These are phyloP conservation scores for Sitodiplosis mosellana DNA, from an alignment of 1,140 invertebrate species.

Conservation along the genomic window DNA sequence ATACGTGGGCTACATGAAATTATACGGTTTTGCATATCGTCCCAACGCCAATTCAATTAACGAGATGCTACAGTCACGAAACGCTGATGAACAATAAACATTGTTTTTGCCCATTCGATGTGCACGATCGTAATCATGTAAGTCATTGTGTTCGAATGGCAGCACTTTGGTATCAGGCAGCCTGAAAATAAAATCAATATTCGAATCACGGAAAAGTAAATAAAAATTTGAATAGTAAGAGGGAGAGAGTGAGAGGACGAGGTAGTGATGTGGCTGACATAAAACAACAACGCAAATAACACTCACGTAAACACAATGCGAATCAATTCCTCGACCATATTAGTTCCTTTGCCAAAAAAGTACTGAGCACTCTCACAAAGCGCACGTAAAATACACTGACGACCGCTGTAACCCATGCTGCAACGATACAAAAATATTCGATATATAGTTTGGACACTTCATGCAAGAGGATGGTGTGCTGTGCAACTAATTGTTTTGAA, in stretches of 20 bases:
- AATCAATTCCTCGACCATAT: constrained; percentile 51
- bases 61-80: constrained; percentile 44
- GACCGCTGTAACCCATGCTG: constrained; percentile 50
- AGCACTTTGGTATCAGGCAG: constrained; percentile 41
- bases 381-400: constrained; percentile 41
- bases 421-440: constrained; percentile 3
- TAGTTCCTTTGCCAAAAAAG: constrained; percentile 36
- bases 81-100: constrained; percentile 34
- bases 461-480: too few relatives aligned
- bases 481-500: background rate
- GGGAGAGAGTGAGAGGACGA: background rate
- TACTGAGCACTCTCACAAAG: constrained; percentile 48
- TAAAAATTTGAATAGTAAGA: too few relatives aligned
- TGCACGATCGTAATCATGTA: constrained; percentile 43
- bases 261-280: background rate
- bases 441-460: background rate
- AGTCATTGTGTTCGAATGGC: constrained; percentile 41
- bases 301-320: constrained; percentile 30
- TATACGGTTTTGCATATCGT: constrained; percentile 33
- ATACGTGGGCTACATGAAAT: constrained; percentile 14
- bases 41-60: constrained; percentile 52
- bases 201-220: background rate
- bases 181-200: constrained; percentile 24
- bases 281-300: background rate
- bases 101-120: constrained; percentile 27